Evolutionary conservation across 2,113 vertebrate species (phyloP).

Genomic region (Scytalopus superciliaris): DNA sequence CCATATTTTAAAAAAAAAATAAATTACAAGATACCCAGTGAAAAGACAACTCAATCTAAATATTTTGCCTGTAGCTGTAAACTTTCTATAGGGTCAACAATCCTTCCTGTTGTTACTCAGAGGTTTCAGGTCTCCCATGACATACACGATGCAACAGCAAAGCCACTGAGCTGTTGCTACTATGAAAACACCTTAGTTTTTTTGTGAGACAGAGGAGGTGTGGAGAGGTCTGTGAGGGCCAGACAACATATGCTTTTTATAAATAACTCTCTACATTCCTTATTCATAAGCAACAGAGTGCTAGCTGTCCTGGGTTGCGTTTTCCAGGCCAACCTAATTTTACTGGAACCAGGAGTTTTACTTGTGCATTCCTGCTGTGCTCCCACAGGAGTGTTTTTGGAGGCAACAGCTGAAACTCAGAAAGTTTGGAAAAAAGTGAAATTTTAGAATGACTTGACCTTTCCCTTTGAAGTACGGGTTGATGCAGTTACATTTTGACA

Average conservation of each 20-base stretch:
- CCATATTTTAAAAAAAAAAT: background rate
- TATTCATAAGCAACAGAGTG: background rate
- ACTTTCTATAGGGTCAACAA: background rate
- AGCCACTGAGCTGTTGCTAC: background rate
- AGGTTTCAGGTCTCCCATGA: background rate
- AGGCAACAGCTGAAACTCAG: background rate
- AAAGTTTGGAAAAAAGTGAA: background rate
- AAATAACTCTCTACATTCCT: background rate
- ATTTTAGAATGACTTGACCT: slow-evolving; percentile 4
- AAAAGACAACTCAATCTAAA: background rate
- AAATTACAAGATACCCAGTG: rapidly evolving
- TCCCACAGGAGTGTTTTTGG: background rate
- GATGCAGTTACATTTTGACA: slow-evolving; percentile 25
- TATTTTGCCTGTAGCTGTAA: background rate
- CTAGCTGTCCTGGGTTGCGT: background rate
- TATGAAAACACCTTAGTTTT: background rate
- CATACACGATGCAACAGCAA: background rate
- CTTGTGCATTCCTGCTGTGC: background rate
- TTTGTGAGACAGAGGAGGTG: background rate
- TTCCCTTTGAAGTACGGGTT: background rate
- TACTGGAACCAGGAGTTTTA: background rate
- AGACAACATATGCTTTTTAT: background rate
- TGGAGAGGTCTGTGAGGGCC: background rate
- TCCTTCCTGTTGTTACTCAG: background rate
- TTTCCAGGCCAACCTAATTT: background rate